Conservation (phyloP, 2,113 vertebrate genomes). For the Sorex fumeus region DNA sequence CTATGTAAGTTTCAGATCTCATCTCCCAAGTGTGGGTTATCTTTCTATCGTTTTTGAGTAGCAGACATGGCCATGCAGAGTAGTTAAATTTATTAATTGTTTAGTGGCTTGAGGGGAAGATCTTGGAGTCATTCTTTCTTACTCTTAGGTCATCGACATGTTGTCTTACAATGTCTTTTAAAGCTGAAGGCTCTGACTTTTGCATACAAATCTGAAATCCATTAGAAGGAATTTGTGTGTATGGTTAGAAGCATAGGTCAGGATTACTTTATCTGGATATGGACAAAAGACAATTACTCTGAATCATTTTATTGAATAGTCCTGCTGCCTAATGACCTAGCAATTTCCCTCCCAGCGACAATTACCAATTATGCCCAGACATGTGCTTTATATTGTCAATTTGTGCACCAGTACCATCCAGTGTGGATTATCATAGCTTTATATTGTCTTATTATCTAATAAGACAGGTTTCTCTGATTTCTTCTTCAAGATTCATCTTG, state of each 20-base stretch:
- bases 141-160: neutral
- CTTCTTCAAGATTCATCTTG: neutral
- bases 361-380: neutral
- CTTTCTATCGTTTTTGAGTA: constrained; percentile 21
- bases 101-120: neutral
- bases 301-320: fast-evolving
- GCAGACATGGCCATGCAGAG: neutral
- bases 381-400: no score
- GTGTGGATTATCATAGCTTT: neutral
- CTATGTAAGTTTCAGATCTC: neutral
- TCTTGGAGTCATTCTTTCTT: neutral
- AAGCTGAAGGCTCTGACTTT: constrained; percentile 1
- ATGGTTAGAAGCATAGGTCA: neutral
- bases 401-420: neutral
- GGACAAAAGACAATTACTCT: neutral
- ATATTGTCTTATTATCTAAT: neutral
- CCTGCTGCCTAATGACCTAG: neutral
- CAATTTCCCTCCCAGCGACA: no score
- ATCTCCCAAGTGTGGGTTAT: neutral
- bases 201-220: neutral
- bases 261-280: neutral
- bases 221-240: neutral
- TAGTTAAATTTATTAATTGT: neutral
- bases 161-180: constrained; percentile 11
- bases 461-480: constrained; percentile 12